phyloP scores from a whole-genome alignment of 2,888 invertebrate species.

The Agelastica alni region DNA sequence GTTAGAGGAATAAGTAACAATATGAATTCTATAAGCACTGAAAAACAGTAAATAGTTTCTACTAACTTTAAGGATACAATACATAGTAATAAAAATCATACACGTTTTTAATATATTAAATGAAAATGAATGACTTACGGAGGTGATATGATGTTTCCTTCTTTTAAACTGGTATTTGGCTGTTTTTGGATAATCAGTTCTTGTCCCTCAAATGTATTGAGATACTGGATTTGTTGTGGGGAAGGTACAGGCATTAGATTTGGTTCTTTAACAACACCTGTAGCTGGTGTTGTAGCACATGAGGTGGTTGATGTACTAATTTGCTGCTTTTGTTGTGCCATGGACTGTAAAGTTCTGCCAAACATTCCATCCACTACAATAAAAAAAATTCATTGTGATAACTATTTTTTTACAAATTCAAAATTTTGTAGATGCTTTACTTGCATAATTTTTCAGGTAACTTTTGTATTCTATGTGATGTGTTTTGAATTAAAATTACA shows the following conservation, averaged over 20 bases:
- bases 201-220: constrained; percentile 95
- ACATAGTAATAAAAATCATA: no score
- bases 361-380: constrained; percentile 64
- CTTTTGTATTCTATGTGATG: no score
- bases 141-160: constrained; percentile 73
- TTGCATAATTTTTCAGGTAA: no score
- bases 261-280: constrained; percentile 68
- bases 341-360: constrained; percentile 66
- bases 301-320: constrained; percentile 52
- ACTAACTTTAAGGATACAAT: no score
- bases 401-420: no score
- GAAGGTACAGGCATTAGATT: constrained; percentile 95
- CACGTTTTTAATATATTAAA: no score
- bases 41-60: no score
- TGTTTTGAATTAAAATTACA: no score
- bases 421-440: no score
- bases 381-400: constrained; percentile 8
- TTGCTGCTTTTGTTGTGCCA: constrained; percentile 65
- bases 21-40: no score
- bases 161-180: constrained; percentile 87
- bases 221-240: constrained; percentile 94
- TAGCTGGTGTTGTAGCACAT: constrained; percentile 49
- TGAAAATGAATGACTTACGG: constrained; percentile 64
- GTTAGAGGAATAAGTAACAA: no score
- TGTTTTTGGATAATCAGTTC: constrained; percentile 96